phyloP scores from a whole-genome alignment of 2,888 invertebrate species.

The Callinectes sapidus region DNA sequence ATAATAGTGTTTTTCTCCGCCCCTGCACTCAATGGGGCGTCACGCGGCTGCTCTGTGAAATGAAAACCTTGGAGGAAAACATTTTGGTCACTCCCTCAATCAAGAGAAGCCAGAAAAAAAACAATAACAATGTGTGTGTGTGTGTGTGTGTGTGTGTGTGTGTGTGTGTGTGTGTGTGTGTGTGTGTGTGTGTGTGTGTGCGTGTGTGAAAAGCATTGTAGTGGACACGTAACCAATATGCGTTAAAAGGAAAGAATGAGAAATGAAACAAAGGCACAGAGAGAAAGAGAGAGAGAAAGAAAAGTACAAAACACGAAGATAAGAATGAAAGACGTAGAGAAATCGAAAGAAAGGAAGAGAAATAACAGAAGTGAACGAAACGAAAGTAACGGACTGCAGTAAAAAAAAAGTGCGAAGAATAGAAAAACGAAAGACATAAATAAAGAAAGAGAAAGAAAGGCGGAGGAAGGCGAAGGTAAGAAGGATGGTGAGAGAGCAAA shows the following conservation, averaged over 20 bases:
- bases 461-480: background rate
- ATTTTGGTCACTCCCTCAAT: background rate
- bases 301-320: background rate
- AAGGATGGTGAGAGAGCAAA: background rate
- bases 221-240: background rate
- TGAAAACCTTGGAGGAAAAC: background rate
- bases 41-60: background rate
- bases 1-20: background rate
- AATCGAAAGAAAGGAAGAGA: background rate
- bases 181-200: slow-evolving; percentile 37
- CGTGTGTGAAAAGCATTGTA: background rate
- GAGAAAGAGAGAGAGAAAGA: too few species aligned
- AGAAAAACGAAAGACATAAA: background rate
- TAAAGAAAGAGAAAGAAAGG: background rate
- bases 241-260: background rate
- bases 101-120: background rate
- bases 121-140: background rate
- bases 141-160: background rate
- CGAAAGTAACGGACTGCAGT: background rate
- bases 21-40: slow-evolving; percentile 7
- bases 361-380: background rate
- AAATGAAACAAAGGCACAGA: background rate
- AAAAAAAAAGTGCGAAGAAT: background rate
- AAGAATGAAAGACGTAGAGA: background rate
- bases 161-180: slow-evolving; percentile 33